These are phyloP conservation scores for Caenorhabditis imperialis DNA, from an alignment of 2,888 invertebrate species.

Conservation along the genomic window DNA sequence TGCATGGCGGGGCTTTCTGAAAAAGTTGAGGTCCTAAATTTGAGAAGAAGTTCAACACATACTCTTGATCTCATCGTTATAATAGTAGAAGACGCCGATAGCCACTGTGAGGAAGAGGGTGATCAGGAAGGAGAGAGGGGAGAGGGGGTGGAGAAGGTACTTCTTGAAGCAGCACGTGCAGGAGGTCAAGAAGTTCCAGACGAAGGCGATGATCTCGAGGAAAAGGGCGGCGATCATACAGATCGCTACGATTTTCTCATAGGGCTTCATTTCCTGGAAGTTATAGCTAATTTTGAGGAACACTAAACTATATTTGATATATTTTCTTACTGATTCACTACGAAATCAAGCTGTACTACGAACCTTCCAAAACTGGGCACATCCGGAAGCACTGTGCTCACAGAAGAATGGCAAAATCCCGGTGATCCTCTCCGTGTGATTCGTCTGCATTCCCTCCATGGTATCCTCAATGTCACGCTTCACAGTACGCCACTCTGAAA, in stretches of 20 bases:
- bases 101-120: slow-evolving; percentile 32
- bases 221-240: slow-evolving; percentile 53
- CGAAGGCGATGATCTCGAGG: slow-evolving; percentile 54
- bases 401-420: slow-evolving; percentile 45
- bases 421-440: slow-evolving; percentile 34
- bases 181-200: slow-evolving; percentile 60
- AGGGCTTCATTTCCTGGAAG: slow-evolving; percentile 46
- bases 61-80: slow-evolving; percentile 38
- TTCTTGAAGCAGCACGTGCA: slow-evolving; percentile 56
- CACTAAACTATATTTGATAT: neutral
- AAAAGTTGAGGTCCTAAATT: neutral
- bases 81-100: slow-evolving; percentile 42
- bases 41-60: too few species aligned
- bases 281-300: too few species aligned
- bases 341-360: neutral
- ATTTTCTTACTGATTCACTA: neutral
- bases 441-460: slow-evolving; percentile 11
- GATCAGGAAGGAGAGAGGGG: slow-evolving; percentile 45
- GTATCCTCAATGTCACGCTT: slow-evolving; percentile 10
- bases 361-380: slow-evolving; percentile 45
- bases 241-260: slow-evolving; percentile 45
- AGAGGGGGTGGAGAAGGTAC: slow-evolving; percentile 51
- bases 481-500: slow-evolving; percentile 33
- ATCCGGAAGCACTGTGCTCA: slow-evolving; percentile 20
- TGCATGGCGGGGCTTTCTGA: slow-evolving; percentile 28